These are phyloP conservation scores for Anhinga anhinga DNA, from an alignment of 2,113 vertebrate species.

Conservation along the genomic window DNA sequence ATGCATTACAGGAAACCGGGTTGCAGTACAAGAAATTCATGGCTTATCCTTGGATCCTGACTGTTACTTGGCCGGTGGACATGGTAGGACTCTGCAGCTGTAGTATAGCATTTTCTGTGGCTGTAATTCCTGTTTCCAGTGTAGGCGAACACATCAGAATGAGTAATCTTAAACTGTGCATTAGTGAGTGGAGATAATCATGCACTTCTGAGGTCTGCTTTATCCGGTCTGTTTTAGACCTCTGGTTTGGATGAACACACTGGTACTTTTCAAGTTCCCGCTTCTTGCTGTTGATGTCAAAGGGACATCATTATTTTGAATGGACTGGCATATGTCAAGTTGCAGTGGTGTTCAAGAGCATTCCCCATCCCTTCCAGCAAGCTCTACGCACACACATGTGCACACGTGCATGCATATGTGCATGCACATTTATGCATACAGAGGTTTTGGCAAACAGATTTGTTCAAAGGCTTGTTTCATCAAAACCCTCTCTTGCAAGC, in stretches of 20 bases:
- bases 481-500: not conserved
- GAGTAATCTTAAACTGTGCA: not conserved
- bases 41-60: constrained; percentile 92
- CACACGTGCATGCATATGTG: fast-evolving
- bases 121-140: not conserved
- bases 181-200: not conserved
- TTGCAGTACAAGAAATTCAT: constrained; percentile 91
- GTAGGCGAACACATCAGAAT: not conserved
- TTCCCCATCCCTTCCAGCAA: not conserved
- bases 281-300: not conserved
- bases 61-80: constrained; percentile 89
- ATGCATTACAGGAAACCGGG: constrained; percentile 76
- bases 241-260: not conserved
- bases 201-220: not conserved
- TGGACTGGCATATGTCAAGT: not conserved
- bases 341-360: not conserved
- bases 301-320: not conserved
- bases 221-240: not conserved
- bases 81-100: constrained; percentile 63
- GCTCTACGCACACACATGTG: not conserved
- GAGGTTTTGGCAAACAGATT: not conserved
- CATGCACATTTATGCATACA: not conserved
- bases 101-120: not conserved
- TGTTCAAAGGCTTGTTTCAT: not conserved
- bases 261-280: not conserved